phyloP scores from a whole-genome alignment of 2,113 vertebrate genomes.

The Grammomys surdaster region DNA sequence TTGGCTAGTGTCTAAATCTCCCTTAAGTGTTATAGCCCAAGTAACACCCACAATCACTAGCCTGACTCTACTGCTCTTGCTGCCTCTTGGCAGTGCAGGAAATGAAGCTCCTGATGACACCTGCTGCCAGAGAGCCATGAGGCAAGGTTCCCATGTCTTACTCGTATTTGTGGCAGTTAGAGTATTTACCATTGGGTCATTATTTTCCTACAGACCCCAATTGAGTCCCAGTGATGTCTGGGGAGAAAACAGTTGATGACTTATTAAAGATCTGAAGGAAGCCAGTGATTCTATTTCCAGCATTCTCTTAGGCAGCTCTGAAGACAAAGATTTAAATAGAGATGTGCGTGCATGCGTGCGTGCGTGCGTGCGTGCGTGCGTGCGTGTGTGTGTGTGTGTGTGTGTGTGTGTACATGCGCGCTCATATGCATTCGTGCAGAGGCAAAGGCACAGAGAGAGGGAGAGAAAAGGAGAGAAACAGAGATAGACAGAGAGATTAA shows the following conservation, averaged over 20 bases:
- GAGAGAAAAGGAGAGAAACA: neutral
- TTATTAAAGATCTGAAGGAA: neutral
- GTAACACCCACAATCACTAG: too few relatives aligned
- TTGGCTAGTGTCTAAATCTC: neutral
- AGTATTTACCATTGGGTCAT: neutral
- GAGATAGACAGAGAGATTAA: neutral
- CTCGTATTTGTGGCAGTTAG: neutral
- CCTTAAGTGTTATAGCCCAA: neutral
- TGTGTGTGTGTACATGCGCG: too few relatives aligned
- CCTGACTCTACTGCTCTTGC: neutral
- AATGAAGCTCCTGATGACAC: neutral
- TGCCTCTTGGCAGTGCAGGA: neutral
- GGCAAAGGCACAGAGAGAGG: neutral
- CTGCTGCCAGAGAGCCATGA: neutral
- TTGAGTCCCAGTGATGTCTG: neutral
- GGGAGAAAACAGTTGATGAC: neutral
- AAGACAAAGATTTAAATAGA: constrained; percentile 8
- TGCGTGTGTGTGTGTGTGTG: too few relatives aligned
- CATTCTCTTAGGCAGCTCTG: neutral
- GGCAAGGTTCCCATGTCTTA: neutral
- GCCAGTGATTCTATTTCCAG: neutral
- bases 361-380: neutral
- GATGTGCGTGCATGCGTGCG: neutral
- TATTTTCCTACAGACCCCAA: neutral
- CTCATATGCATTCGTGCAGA: neutral